Conservation (phyloP, 64 coral and sea anemone species). For the Montipora sp. region DNA sequence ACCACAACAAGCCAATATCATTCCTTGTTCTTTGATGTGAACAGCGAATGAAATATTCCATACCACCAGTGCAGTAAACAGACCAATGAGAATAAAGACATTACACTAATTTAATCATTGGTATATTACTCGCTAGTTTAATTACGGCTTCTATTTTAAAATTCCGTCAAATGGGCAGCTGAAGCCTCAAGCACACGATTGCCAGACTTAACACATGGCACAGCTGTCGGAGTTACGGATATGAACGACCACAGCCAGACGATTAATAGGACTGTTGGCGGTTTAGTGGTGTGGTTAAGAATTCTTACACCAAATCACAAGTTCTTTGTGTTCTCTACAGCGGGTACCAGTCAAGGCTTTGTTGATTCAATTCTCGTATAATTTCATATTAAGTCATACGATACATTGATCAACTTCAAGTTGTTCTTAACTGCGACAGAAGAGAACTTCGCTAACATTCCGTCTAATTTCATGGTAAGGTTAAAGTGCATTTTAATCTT, state of each 20-base stretch:
- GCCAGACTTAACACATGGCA: neutral
- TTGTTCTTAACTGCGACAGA: neutral
- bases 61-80: too few relatives aligned
- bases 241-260: too few relatives aligned
- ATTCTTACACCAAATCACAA: constrained; percentile 53
- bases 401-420: neutral
- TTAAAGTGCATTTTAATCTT: neutral
- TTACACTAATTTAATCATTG: too few relatives aligned
- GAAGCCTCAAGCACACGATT: too few relatives aligned
- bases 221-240: neutral
- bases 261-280: too few relatives aligned
- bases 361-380: constrained; percentile 27
- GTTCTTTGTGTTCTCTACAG: neutral
- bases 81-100: too few relatives aligned
- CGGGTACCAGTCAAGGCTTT: constrained; percentile 32
- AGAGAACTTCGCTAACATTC: neutral
- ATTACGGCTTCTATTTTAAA: too few relatives aligned
- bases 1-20: neutral
- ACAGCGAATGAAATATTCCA: too few relatives aligned
- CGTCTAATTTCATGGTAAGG: neutral
- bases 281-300: constrained; percentile 21
- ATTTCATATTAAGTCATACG: constrained; percentile 38
- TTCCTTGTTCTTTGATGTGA: too few relatives aligned
- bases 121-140: too few relatives aligned
- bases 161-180: too few relatives aligned